Evolutionary conservation across 2,113 vertebrate genomes (phyloP), one percentile per base, ranked within the genome.

Genomic region (Theristicus caerulescens): DNA sequence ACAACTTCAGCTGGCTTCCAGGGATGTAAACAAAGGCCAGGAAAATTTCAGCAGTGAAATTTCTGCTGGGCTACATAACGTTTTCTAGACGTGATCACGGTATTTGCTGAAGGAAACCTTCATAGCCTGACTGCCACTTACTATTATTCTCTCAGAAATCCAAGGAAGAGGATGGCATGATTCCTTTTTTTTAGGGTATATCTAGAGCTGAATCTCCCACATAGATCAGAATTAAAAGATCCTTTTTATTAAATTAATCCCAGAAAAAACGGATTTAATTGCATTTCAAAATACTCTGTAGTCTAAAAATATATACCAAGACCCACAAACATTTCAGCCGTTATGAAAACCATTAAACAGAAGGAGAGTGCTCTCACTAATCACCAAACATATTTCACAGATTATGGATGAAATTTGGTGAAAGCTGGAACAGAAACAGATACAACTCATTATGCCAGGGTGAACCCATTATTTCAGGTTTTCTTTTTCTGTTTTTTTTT

Each of bases 311-410:
- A 74, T 0, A 0, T 52, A 62, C 26, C 27, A 32, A 66, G 42
- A 85, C 10, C 21, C 42, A 82, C 46, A 94, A 69, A 76, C 34
- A 90, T 86, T 84, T 80, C 74, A 87, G 42, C 34, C 16, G 51
- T 62, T 94, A 91, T 10, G 58, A 76, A 96, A 95, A 82, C 47
- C 38, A 55, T 31, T 57, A 66, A 86, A 87, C 87, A 94, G 86
- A 88, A 93, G 82, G 84, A 91, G 21, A 94, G 71, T 9, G 44
- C 59, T 90, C 34, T 96, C 74, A 55, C 89, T 93, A 77, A 97
- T 95, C 91, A 91, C 42, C 52, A 91, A 90, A 85, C 76, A 67
- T 93, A 94, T 96, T 96, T 94, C 36, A 81, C 71, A 94, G 94
- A 96, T 95, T 94, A 95, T 36, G 42, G 84, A 57, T 87, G 83